These are phyloP conservation scores for Ennomos fuscantarius DNA, from an alignment of 2,888 invertebrate species.

Conservation along the genomic window DNA sequence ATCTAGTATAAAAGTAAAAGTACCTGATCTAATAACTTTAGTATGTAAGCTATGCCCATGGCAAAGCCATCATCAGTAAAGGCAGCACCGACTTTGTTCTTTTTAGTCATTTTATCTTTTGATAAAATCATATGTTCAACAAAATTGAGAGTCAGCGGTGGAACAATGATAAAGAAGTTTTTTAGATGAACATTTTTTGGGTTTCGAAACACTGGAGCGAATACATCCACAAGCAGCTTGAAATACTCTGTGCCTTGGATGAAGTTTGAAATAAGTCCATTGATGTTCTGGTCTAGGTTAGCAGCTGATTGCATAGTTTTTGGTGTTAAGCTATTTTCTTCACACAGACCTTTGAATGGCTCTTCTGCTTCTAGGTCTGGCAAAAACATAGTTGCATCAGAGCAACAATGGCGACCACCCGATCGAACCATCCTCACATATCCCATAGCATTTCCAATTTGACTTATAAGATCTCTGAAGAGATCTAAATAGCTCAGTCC, in stretches of 20 bases:
- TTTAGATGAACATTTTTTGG: conserved; percentile 94
- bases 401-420: conserved; percentile 96
- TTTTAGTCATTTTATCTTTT: conserved; percentile 97
- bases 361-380: conserved; percentile 89
- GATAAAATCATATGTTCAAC: conserved; percentile 96
- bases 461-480: conserved; percentile 95
- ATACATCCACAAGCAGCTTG: conserved; percentile 95
- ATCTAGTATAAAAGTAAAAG: not conserved
- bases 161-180: conserved; percentile 97
- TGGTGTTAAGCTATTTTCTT: conserved; percentile 84
- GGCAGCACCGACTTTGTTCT: conserved; percentile 93
- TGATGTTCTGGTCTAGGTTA: conserved; percentile 91
- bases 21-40: conserved; percentile 94
- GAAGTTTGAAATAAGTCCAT: conserved; percentile 92
- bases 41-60: conserved; percentile 96
- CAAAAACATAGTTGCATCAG: conserved; percentile 95
- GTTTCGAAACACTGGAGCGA: conserved; percentile 94
- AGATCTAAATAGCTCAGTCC: conserved; percentile 96
- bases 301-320: conserved; percentile 88
- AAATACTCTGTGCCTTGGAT: conserved; percentile 96
- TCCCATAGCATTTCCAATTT: conserved; percentile 98
- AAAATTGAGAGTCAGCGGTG: conserved; percentile 97
- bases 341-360: conserved; percentile 87
- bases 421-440: conserved; percentile 97
- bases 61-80: conserved; percentile 99